Percentiles rank a stretch among this genome's conserved stretches.
phyloP scores from a whole-genome alignment of 2,888 invertebrate species.

The Amiota minor region DNA sequence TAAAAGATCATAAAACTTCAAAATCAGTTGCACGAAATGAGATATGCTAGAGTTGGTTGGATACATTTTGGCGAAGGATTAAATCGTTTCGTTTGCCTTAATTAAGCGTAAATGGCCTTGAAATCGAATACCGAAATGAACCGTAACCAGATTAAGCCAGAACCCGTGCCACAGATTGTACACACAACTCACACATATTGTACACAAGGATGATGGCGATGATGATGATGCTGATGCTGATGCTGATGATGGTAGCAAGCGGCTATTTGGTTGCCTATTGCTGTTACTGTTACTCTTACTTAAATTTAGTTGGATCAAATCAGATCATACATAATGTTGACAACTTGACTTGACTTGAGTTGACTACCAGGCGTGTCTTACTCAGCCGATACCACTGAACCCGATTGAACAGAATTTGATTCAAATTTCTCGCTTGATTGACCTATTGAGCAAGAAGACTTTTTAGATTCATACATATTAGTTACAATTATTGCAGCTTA shows the following conservation, averaged over 20 bases:
- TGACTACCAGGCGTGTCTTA: neutral
- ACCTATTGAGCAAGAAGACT: neutral
- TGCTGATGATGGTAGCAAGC: neutral
- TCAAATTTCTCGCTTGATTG: neutral
- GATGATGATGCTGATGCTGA: neutral
- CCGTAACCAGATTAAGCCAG: slow-evolving; percentile 26
- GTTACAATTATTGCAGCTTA: too few species aligned
- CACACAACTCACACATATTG: too few species aligned
- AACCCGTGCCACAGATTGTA: slow-evolving; percentile 24
- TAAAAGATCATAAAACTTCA: slow-evolving; percentile 38
- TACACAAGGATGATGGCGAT: too few species aligned
- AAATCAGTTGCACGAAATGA: slow-evolving; percentile 22
- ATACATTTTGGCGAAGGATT: slow-evolving; percentile 23
- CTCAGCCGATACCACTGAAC: too few species aligned
- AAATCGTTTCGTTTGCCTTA: slow-evolving; percentile 47
- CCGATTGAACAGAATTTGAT: neutral
- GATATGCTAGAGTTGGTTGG: slow-evolving; percentile 12
- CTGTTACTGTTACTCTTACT: neutral
- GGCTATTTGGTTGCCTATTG: slow-evolving; percentile 1
- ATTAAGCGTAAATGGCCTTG: slow-evolving; percentile 57
- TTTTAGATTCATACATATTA: neutral
- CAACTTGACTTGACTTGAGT: slow-evolving; percentile 6
- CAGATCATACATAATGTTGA: neutral
- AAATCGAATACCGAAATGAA: slow-evolving; percentile 28
- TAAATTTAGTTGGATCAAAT: neutral